Evolutionary conservation across 2,797 vertebrate species (phyloP), one percentile per base, ranked within the genome.

Genomic region (Hylomyscus alleni): DNA sequence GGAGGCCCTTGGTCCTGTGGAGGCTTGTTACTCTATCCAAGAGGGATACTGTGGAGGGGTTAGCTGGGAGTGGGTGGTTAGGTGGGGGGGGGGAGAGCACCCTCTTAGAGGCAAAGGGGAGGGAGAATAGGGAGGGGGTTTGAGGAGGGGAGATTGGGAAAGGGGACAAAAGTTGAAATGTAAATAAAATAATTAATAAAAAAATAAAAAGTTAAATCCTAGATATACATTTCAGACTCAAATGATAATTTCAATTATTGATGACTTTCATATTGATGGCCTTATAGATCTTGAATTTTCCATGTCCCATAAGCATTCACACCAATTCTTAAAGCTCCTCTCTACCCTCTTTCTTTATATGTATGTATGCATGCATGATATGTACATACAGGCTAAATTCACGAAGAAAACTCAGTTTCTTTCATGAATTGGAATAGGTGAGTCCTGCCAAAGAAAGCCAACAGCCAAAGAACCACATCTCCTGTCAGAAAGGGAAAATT

Each of bases 321-420:
- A 54, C 56, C 56, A 20, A 56, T 62, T 62, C 60, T 62, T 91
- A 91, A 91, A 76, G 93, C 54, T 24, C 5, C 47, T 34, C 37
- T 40, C 60, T 56, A 26, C 62, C 26, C 31, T 34, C 67, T 37
- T 22, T 24, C 6, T 67, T 67, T 67, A 29, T 29, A 85, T 50
- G 13, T 37, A 29, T 14, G 8, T n/a, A 47, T 13, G 40, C 29
- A 29, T 50, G 26, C 76, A 7, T 62, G 12, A 54, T 83, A 11
- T 62, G 14, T 44, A 44, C 58, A 20, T 19, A 77, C 60, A 86
- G 26, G 11, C 12, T 58, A 9, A 69, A 89, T 9, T 86, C 76
- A 58, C 19, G 90, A 84, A 76, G n/a, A 95, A 72, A 95, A 84
- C 37, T 93, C 34, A 65, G 72, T 82, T 90, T 90, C 82, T 90